Conservation (phyloP, 1,140 invertebrate genomes). For the Camponotus vicinus region DNA sequence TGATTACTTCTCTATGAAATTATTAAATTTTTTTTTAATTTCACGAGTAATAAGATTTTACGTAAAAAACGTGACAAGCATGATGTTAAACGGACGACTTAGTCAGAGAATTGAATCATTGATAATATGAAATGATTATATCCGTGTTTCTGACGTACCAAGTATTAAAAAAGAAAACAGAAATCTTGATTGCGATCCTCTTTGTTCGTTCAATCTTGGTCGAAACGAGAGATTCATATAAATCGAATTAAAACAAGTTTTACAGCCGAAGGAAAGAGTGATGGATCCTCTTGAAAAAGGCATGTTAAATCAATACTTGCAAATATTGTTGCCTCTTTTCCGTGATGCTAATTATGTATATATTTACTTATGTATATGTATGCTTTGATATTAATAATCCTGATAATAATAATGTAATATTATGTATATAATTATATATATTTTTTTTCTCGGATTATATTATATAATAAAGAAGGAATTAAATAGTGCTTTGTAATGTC, state of each 20-base stretch:
- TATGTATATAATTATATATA: too few species aligned
- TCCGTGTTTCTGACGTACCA: slow-evolving; percentile 67
- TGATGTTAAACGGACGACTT: slow-evolving; percentile 3
- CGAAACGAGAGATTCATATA: slow-evolving; percentile 13
- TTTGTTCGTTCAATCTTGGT: slow-evolving; percentile 35
- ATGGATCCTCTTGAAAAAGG: background rate
- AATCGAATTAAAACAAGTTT: slow-evolving; percentile 21
- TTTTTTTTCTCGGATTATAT: too few species aligned
- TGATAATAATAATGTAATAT: too few species aligned
- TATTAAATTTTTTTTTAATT: slow-evolving; percentile 13
- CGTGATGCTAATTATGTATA: too few species aligned
- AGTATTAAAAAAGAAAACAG: slow-evolving; percentile 64
- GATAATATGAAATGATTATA: slow-evolving; percentile 63
- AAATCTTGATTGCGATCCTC: slow-evolving; percentile 66
- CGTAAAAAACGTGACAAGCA: slow-evolving; percentile 57
- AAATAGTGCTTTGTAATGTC: too few species aligned
- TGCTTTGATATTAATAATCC: too few species aligned
- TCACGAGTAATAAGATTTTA: background rate
- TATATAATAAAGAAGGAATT: too few species aligned
- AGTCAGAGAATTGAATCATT: slow-evolving; percentile 60
- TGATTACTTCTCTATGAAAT: background rate
- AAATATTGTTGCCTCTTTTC: too few species aligned
- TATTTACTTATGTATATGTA: too few species aligned
- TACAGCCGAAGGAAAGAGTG: background rate
- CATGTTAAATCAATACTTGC: too few species aligned